phyloP scores from a whole-genome alignment of 2,113 vertebrate species.

The Chloropsis cyanopogon region DNA sequence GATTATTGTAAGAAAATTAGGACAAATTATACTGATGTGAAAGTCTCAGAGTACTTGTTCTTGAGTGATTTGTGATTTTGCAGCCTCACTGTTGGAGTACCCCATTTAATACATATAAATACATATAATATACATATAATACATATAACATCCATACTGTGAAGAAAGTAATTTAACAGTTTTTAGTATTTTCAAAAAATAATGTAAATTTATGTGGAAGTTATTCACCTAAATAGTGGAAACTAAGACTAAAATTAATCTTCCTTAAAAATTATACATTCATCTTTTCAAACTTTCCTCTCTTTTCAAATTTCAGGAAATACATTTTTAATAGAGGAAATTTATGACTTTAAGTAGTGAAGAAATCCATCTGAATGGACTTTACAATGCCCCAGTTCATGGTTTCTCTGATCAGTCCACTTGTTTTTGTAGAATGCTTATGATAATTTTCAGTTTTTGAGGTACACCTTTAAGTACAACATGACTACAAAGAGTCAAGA shows the following conservation, averaged over 20 bases:
- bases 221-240: background rate
- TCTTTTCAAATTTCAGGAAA: background rate
- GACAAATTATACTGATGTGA: background rate
- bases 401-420: background rate
- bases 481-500: background rate
- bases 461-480: background rate
- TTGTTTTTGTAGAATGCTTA: background rate
- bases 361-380: background rate
- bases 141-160: no score
- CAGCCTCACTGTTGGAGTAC: background rate
- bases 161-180: background rate
- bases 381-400: background rate
- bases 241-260: background rate
- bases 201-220: background rate
- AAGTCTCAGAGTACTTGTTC: background rate
- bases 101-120: background rate
- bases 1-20: background rate
- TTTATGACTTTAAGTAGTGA: background rate
- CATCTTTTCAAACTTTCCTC: background rate
- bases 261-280: background rate
- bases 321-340: background rate
- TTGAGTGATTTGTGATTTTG: background rate
- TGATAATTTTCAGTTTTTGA: background rate
- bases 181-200: background rate
- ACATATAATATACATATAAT: no score